phyloP scores from a whole-genome alignment of 1,140 invertebrate species.

The Trichogramma pretiosum region DNA sequence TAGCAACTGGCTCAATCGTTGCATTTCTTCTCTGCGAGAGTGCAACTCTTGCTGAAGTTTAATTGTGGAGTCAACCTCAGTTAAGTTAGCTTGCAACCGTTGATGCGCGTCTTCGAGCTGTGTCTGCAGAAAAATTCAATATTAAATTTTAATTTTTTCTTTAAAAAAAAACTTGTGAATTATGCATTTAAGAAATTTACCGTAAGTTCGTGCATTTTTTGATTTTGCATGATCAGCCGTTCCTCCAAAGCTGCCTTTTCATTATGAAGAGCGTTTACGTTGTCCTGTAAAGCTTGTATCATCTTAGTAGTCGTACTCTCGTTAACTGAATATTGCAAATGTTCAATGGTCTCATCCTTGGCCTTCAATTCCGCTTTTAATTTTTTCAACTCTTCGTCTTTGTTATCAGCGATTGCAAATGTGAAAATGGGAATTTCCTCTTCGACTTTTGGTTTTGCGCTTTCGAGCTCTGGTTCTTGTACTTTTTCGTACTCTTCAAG shows the following conservation, averaged over 20 bases:
- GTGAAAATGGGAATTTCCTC: slow-evolving; percentile 25
- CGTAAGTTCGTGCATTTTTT: slow-evolving; percentile 27
- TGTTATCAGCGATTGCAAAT: background rate
- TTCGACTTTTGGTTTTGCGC: background rate
- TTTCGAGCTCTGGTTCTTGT: background rate
- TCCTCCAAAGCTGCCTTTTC: slow-evolving; percentile 33
- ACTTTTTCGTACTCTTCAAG: slow-evolving; percentile 5
- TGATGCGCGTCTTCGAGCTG: background rate
- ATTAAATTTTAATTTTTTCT: background rate
- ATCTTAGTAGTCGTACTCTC: slow-evolving; percentile 35
- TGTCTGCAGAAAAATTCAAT: background rate
- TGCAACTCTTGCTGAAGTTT: slow-evolving; percentile 25
- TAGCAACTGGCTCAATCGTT: slow-evolving; percentile 27
- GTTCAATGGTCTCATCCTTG: slow-evolving; percentile 37
- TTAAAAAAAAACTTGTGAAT: background rate
- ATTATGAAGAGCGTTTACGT: slow-evolving; percentile 35
- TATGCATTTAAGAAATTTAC: slow-evolving; percentile 5
- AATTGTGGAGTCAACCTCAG: too few relatives aligned
- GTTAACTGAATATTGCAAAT: slow-evolving; percentile 33
- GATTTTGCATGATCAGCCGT: slow-evolving; percentile 26
- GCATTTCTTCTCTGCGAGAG: slow-evolving; percentile 23
- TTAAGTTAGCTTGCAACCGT: too few relatives aligned
- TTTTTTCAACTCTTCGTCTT: slow-evolving; percentile 22
- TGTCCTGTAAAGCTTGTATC: slow-evolving; percentile 37
- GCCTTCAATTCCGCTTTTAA: slow-evolving; percentile 27